phyloP scores from a whole-genome alignment of 1,140 invertebrate genomes.

The Pachypsylla venusta region DNA sequence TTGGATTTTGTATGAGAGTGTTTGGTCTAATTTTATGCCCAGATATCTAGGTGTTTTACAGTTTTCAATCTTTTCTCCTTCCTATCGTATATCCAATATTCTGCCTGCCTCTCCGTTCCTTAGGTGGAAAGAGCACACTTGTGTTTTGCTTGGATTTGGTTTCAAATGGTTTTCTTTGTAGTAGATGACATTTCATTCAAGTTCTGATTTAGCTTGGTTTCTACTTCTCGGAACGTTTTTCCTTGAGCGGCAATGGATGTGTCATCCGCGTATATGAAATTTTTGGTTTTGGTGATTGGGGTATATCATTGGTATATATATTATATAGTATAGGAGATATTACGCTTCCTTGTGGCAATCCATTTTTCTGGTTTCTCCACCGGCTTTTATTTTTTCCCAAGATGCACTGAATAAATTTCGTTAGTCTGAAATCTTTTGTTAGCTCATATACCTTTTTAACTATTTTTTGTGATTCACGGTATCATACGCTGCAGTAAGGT shows the following conservation, averaged over 20 bases:
- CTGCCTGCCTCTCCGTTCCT: too few relatives aligned
- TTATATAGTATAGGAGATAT: constrained; percentile 11
- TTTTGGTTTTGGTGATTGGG: neutral
- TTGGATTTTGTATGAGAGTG: too few relatives aligned
- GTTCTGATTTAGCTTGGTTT: neutral
- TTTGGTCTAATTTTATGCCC: too few relatives aligned
- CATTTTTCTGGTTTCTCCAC: constrained; percentile 4
- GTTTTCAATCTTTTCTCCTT: too few relatives aligned
- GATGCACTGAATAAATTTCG: neutral
- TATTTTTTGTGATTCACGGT: constrained; percentile 1
- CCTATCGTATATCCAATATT: too few relatives aligned
- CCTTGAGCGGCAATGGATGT: neutral
- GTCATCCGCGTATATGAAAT: neutral
- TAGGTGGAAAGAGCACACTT: too few relatives aligned
- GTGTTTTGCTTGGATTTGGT: neutral
- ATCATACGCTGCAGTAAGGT: constrained; percentile 14
- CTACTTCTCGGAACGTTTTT: neutral
- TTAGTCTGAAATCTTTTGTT: neutral
- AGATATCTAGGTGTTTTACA: too few relatives aligned
- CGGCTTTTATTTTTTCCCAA: neutral
- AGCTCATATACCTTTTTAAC: neutral
- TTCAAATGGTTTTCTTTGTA: neutral
- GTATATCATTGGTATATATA: constrained; percentile 9
- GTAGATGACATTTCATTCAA: neutral
- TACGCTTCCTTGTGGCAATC: neutral